These are phyloP conservation scores for Macrobrachium rosenbergii DNA, from an alignment of 1,140 invertebrate species.

Conservation along the genomic window DNA sequence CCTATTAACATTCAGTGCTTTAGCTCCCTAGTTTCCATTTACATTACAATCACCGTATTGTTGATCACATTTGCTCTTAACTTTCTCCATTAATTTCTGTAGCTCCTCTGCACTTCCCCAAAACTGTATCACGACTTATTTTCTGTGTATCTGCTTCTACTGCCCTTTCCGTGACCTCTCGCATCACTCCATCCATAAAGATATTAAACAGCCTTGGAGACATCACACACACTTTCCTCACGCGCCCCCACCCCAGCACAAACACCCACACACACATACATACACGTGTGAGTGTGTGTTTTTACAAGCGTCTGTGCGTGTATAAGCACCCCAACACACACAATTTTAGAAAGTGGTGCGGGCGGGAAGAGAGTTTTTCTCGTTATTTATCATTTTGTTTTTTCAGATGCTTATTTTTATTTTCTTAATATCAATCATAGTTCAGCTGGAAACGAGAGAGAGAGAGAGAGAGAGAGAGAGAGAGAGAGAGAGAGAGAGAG, in stretches of 20 bases:
- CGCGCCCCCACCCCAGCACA: background rate
- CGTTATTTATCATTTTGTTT: background rate
- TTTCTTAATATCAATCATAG: background rate
- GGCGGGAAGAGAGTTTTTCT: background rate
- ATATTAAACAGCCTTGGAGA: no score
- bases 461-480: background rate
- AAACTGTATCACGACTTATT: no score
- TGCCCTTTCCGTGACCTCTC: no score
- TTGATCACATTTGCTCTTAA: no score
- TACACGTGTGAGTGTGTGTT: constrained; percentile 18
- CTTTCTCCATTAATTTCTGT: no score
- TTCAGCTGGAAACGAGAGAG: background rate
- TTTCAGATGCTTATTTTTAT: background rate
- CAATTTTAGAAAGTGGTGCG: background rate
- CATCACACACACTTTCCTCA: no score
- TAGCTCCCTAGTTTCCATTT: no score
- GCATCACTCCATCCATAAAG: no score
- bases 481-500: constrained; percentile 1
- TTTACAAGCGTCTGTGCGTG: constrained; percentile 7
- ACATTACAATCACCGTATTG: no score
- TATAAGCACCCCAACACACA: background rate
- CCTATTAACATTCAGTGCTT: no score
- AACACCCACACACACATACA: background rate
- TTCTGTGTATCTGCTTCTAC: no score
- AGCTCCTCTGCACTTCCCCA: no score